Conservation (phyloP, 2,888 invertebrate species). For the Napeogenes sylphis region DNA sequence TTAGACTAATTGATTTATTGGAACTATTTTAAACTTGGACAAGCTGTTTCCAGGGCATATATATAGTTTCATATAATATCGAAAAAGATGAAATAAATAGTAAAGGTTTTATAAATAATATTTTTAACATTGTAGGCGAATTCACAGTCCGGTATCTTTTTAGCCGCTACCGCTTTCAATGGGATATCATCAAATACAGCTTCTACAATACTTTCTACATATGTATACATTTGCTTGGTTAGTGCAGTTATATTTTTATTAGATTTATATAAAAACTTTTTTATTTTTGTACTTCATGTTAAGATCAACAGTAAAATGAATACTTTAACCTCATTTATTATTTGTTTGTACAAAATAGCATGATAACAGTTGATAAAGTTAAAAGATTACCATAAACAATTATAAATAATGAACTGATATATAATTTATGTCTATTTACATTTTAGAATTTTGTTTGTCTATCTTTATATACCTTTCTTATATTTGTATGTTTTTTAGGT, state of each 20-base stretch:
- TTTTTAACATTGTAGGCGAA: slow-evolving; percentile 56
- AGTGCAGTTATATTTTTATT: slow-evolving; percentile 32
- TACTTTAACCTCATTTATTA: no score
- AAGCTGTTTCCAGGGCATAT: no score
- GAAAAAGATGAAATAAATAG: no score
- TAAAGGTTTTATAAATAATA: neutral
- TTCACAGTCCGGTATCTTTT: slow-evolving; percentile 64
- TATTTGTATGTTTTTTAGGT: slow-evolving; percentile 41
- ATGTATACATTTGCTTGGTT: slow-evolving; percentile 60
- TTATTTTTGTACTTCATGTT: slow-evolving; percentile 3
- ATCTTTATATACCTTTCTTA: no score
- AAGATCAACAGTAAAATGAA: neutral
- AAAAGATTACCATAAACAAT: no score
- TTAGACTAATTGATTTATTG: no score
- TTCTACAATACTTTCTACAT: slow-evolving; percentile 65
- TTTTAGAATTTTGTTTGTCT: neutral
- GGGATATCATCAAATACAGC: slow-evolving; percentile 71
- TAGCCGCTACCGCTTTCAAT: slow-evolving; percentile 67
- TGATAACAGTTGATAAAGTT: no score
- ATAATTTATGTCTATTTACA: neutral
- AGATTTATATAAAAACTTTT: neutral
- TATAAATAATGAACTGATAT: no score
- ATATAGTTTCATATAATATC: no score
- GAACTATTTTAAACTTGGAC: no score
- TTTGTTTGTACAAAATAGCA: no score